A percentile compares a stretch with the other conserved stretches of the same genome.
Evolutionary conservation across 2,113 vertebrate genomes (phyloP).

Genomic region (Thamnophis sirtalis): DNA sequence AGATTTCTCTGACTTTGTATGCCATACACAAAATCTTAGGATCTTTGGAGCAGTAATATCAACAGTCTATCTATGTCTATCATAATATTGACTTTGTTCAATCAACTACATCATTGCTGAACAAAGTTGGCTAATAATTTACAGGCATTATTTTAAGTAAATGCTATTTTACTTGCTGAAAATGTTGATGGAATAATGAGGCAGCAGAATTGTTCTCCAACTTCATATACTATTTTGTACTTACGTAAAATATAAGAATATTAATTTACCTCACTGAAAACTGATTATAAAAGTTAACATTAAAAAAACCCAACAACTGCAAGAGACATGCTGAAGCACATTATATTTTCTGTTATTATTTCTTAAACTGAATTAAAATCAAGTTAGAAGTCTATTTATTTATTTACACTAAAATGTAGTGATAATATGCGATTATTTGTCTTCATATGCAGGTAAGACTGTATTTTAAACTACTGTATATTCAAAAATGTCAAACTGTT

Average conservation of each 20-base stretch:
- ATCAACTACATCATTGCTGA: not conserved
- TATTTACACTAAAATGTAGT: not conserved
- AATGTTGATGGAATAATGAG: not conserved
- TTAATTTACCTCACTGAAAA: not conserved
- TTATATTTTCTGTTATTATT: not conserved
- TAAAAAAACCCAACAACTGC: not conserved
- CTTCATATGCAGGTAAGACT: not conserved
- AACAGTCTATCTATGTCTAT: conserved; percentile 11
- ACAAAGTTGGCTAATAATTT: not conserved
- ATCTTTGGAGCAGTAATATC: not conserved
- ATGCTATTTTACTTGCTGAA: conserved; percentile 10
- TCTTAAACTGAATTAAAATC: not conserved
- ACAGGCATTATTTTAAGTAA: not conserved
- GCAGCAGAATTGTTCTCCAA: conserved; percentile 5
- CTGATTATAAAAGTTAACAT: not conserved
- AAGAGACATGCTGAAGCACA: not conserved
- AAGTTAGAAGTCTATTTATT: not conserved
- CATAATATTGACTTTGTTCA: conserved; percentile 35
- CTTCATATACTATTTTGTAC: not conserved
- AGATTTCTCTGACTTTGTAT: not conserved
- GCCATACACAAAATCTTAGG: not conserved
- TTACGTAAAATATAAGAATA: not conserved
- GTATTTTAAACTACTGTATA: not conserved
- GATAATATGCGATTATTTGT: not conserved
- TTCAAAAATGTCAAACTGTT: not conserved